These are phyloP conservation scores for Pardosa pseudoannulata DNA, from an alignment of 2,888 invertebrate species.

Conservation along the genomic window DNA sequence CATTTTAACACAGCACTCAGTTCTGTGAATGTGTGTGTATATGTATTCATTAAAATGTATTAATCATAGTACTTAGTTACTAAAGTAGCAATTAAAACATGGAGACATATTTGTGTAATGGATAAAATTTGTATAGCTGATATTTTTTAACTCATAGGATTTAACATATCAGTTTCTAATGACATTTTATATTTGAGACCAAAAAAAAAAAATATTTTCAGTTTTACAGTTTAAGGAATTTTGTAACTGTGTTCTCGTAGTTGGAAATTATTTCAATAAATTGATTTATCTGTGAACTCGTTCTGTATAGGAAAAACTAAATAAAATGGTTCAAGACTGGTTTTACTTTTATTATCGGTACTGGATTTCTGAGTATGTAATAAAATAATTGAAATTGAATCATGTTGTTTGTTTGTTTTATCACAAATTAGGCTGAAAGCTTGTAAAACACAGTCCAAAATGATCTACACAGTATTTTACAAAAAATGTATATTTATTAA, in stretches of 20 bases:
- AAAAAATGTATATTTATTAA: no score
- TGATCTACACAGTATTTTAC: no score
- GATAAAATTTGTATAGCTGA: not conserved
- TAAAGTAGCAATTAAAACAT: not conserved
- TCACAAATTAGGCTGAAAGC: no score
- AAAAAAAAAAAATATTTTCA: not conserved
- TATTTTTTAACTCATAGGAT: slow-evolving; percentile 2
- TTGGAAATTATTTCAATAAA: not conserved
- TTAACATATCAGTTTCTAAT: slow-evolving; percentile 8
- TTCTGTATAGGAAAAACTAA: not conserved
- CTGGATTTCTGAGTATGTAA: slow-evolving; percentile 9
- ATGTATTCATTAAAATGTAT: not conserved
- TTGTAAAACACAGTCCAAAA: no score
- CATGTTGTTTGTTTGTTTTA: no score
- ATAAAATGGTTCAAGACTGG: not conserved
- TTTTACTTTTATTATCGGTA: not conserved
- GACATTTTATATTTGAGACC: not conserved
- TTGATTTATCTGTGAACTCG: not conserved
- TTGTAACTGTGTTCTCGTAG: not conserved
- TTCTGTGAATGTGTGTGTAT: not conserved
- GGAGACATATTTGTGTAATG: not conserved
- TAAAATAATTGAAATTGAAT: slow-evolving; percentile 1
- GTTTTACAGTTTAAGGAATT: not conserved
- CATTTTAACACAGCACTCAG: no score
- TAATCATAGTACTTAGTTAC: not conserved